Conservation (phyloP, 1,140 invertebrate species). For the Drosophila arizonae region DNA sequence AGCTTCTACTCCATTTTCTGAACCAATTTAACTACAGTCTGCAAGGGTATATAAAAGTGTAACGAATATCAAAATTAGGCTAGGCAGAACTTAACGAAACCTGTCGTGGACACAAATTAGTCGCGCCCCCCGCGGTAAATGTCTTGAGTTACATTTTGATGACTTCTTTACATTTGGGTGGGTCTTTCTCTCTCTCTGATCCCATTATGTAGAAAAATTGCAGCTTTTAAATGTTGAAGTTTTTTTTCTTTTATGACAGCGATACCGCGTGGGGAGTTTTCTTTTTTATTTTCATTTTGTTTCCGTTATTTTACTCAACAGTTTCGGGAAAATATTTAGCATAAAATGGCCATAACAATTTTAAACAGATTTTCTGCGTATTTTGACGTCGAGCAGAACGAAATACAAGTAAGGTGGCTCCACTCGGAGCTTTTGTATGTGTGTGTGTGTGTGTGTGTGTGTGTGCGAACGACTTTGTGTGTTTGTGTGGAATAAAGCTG, state of each 20-base stretch:
- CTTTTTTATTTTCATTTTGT: slow-evolving; percentile 36
- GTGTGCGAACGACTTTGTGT: not conserved
- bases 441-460: not conserved
- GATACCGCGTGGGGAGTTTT: slow-evolving; percentile 32
- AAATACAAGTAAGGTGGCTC: not conserved
- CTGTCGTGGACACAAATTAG: slow-evolving; percentile 62
- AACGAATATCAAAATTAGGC: slow-evolving; percentile 66
- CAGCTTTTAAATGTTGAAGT: slow-evolving; percentile 72
- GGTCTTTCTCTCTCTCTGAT: slow-evolving; percentile 30
- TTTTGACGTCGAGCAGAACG: slow-evolving; percentile 33
- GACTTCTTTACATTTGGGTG: slow-evolving; percentile 66
- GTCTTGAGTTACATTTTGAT: slow-evolving; percentile 80
- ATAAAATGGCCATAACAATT: slow-evolving; percentile 79
- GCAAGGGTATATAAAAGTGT: slow-evolving; percentile 49
- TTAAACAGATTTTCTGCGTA: slow-evolving; percentile 71
- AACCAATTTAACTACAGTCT: not conserved
- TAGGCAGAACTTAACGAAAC: slow-evolving; percentile 34
- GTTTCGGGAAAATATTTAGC: slow-evolving; percentile 59
- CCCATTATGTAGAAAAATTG: slow-evolving; percentile 55
- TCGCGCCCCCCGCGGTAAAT: slow-evolving; percentile 50
- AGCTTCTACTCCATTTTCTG: not conserved
- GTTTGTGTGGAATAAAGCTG: not conserved
- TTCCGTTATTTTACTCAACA: slow-evolving; percentile 30
- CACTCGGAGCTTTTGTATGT: not conserved
- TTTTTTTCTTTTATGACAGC: slow-evolving; percentile 59